Conservation (phyloP, 2,797 vertebrate genomes). For the Microhierax caerulescens region DNA sequence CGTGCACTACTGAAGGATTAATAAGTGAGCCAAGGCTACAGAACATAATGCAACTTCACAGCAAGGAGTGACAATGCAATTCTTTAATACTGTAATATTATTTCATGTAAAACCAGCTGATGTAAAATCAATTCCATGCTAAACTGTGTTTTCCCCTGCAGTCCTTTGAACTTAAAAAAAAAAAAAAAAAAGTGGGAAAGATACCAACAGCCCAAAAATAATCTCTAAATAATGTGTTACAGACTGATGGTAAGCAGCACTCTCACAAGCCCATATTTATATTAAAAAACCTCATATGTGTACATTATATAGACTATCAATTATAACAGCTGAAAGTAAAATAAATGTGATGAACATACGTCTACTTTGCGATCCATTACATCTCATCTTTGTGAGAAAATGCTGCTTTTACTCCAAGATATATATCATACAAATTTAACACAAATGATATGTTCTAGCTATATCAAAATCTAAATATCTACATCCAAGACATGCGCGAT, state of each 20-base stretch:
- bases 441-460: neutral
- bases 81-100: neutral
- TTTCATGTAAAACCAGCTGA: conserved; percentile 3
- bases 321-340: neutral
- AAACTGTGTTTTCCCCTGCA: neutral
- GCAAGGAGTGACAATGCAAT: neutral
- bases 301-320: neutral
- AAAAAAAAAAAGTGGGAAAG: neutral
- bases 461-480: neutral
- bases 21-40: neutral
- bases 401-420: neutral
- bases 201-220: neutral
- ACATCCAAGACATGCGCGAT: neutral
- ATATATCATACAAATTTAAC: neutral
- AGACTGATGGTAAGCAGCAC: neutral
- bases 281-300: neutral
- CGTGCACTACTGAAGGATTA: neutral
- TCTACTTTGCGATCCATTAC: neutral
- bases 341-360: neutral
- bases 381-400: neutral
- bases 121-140: conserved; percentile 8
- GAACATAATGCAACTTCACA: neutral
- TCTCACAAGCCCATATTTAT: neutral
- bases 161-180: neutral
- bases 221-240: neutral